Evolutionary conservation across 2,113 vertebrate species (phyloP).

Genomic region (Columba janthina): DNA sequence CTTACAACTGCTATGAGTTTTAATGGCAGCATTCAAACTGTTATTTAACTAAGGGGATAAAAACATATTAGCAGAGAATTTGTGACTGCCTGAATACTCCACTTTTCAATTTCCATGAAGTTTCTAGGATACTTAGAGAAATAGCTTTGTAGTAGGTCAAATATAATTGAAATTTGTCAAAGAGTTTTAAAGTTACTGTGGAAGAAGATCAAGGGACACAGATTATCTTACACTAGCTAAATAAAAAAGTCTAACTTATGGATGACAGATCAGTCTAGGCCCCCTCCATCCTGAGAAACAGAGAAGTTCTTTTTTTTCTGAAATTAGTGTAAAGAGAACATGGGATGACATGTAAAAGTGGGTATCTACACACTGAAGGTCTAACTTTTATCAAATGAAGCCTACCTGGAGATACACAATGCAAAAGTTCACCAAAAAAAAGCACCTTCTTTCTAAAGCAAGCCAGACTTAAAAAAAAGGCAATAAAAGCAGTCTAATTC

Average conservation of each 20-base stretch:
- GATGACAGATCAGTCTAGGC: neutral
- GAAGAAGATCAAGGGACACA: neutral
- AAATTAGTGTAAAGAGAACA: neutral
- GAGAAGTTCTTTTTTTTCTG: neutral
- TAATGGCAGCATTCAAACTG: neutral
- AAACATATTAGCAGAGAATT: neutral
- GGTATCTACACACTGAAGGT: neutral
- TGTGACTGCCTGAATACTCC: neutral
- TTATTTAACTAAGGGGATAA: neutral
- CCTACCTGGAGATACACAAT: neutral
- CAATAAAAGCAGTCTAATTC: neutral
- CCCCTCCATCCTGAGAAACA: neutral
- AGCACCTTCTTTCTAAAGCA: neutral
- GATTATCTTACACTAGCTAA: neutral
- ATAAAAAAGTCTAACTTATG: neutral
- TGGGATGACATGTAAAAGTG: neutral
- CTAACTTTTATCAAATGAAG: neutral
- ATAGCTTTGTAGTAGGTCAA: neutral
- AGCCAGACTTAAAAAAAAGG: rapidly evolving
- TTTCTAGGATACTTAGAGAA: neutral
- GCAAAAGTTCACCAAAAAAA: neutral
- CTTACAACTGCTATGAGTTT: neutral
- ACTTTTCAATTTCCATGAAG: neutral
- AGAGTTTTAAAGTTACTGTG: neutral
- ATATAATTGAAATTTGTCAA: neutral